These are phyloP conservation scores for Idaea biselata DNA, from an alignment of 2,888 invertebrate species.

Conservation along the genomic window DNA sequence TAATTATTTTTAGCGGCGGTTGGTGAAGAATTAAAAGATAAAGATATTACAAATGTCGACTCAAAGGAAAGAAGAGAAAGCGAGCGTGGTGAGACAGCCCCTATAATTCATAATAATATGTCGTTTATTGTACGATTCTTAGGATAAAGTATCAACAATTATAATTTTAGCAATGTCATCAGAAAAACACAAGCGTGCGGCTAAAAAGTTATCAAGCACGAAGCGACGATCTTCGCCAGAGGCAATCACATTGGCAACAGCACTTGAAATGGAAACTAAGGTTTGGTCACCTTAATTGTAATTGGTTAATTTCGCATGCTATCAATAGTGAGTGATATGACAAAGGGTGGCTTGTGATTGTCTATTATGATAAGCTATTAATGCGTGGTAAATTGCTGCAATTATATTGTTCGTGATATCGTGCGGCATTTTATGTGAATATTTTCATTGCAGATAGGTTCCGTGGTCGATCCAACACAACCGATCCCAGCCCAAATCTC, in stretches of 20 bases:
- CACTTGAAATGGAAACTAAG: slow-evolving; percentile 39
- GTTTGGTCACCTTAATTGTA: slow-evolving; percentile 35
- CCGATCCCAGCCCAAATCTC: slow-evolving; percentile 44
- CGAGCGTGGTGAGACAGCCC: slow-evolving; percentile 38
- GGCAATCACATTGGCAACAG: slow-evolving; percentile 40
- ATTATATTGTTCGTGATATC: slow-evolving; percentile 15
- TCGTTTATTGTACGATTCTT: slow-evolving; percentile 2
- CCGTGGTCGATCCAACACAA: slow-evolving; percentile 32
- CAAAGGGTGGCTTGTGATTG: slow-evolving; percentile 10
- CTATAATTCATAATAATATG: slow-evolving; percentile 2
- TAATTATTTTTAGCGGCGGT: slow-evolving; percentile 37
- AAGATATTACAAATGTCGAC: slow-evolving; percentile 30
- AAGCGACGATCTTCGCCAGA: slow-evolving; percentile 50
- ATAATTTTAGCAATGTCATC: slow-evolving; percentile 40
- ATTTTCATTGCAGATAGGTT: slow-evolving; percentile 37
- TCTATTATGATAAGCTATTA: slow-evolving; percentile 21
- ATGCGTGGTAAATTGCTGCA: slow-evolving; percentile 25
- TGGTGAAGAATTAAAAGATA: slow-evolving; percentile 48
- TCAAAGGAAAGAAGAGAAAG: slow-evolving; percentile 38
- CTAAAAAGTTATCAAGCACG: slow-evolving; percentile 45
- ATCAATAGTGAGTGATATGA: slow-evolving; percentile 21
- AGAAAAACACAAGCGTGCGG: slow-evolving; percentile 45
- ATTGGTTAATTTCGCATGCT: slow-evolving; percentile 20
- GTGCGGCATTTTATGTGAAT: slow-evolving; percentile 2
- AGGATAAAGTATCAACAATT: slow-evolving; percentile 2